phyloP scores from a whole-genome alignment of 2,888 invertebrate species.

The Panorpa germanica region DNA sequence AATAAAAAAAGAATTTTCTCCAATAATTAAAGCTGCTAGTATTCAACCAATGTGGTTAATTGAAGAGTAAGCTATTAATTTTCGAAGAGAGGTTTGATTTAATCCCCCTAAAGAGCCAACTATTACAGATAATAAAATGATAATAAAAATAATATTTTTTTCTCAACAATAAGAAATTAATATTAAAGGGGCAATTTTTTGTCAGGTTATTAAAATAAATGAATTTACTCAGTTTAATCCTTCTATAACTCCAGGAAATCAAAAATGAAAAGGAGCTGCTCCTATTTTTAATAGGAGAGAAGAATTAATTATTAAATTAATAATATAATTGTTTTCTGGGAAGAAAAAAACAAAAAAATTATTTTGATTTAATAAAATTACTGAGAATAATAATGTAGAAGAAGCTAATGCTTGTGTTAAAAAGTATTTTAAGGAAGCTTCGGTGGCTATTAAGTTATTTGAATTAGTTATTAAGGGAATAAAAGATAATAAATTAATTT shows the following conservation, averaged over 20 bases:
- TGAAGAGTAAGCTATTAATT: conserved; percentile 40
- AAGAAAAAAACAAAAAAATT: too few species aligned
- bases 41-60: conserved; percentile 44
- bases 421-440: conserved; percentile 41
- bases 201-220: conserved; percentile 37
- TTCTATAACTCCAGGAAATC: conserved; percentile 37
- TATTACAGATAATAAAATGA: conserved; percentile 26
- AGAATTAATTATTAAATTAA: conserved; percentile 23
- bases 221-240: conserved; percentile 34
- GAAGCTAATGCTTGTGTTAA: conserved; percentile 36
- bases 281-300: conserved; percentile 34
- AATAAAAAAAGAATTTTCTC: conserved; percentile 26
- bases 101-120: conserved; percentile 31
- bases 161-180: conserved; percentile 28
- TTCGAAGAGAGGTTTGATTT: conserved; percentile 33
- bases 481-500: conserved; percentile 41
- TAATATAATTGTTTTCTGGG: conserved; percentile 17
- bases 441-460: conserved; percentile 28
- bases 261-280: conserved; percentile 35
- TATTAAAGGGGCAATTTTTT: conserved; percentile 43
- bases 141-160: conserved; percentile 24
- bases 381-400: conserved; percentile 28
- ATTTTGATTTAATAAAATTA: conserved; percentile 18
- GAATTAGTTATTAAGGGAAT: conserved; percentile 33
- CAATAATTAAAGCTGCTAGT: conserved; percentile 25